phyloP scores from a whole-genome alignment of 2,888 invertebrate species.

The Athalia rosae region DNA sequence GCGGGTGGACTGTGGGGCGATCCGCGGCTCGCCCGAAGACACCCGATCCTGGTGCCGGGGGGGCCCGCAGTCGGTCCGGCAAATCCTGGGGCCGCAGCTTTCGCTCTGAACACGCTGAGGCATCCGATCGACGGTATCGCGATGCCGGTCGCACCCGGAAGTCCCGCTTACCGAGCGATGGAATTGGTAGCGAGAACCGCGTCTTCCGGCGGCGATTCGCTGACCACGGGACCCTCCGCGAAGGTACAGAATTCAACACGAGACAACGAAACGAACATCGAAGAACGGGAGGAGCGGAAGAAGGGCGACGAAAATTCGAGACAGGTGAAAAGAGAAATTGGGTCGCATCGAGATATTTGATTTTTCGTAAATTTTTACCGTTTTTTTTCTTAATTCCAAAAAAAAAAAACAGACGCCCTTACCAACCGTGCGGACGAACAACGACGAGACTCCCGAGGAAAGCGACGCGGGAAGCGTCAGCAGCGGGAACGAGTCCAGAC shows the following conservation, averaged over 20 bases:
- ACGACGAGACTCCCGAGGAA: constrained; percentile 68
- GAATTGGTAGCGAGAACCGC: constrained; percentile 62
- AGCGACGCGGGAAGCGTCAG: constrained; percentile 66
- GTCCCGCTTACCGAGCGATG: constrained; percentile 65
- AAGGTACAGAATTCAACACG: constrained; percentile 44
- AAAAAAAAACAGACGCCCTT: constrained; percentile 23
- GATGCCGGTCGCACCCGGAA: constrained; percentile 58
- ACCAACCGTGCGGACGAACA: constrained; percentile 51
- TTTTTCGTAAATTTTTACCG: too few relatives aligned
- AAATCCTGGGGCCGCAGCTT: constrained; percentile 64
- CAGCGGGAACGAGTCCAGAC: constrained; percentile 61
- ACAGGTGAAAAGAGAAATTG: constrained; percentile 56
- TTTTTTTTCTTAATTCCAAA: too few relatives aligned
- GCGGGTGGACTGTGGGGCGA: constrained; percentile 71
- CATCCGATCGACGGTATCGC: constrained; percentile 61
- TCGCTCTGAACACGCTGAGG: constrained; percentile 66
- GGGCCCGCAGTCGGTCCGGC: constrained; percentile 53
- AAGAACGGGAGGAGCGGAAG: constrained; percentile 54
- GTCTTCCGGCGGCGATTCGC: background rate
- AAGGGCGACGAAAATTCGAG: constrained; percentile 63
- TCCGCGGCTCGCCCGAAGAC: constrained; percentile 68
- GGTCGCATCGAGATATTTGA: too few relatives aligned
- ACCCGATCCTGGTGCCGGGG: constrained; percentile 65
- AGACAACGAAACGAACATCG: constrained; percentile 67
- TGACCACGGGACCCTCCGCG: constrained; percentile 35